Evolutionary conservation across 2,113 vertebrate genomes (phyloP).

Genomic region (Nothobranchius furzeri): DNA sequence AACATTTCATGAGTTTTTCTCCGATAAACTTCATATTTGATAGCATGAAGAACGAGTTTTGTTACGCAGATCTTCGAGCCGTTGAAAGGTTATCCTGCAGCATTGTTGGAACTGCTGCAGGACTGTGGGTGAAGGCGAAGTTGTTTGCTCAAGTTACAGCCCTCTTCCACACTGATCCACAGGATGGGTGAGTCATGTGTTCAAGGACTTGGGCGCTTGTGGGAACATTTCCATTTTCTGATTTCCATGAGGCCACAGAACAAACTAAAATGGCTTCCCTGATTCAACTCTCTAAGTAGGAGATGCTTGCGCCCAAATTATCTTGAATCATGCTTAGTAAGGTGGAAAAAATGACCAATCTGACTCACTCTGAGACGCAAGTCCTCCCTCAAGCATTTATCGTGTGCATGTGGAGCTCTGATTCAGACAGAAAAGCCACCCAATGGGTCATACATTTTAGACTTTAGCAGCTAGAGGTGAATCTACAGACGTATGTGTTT

Average conservation of each 20-base stretch:
- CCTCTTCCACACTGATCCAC: conserved; percentile 64
- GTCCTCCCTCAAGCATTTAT: conserved; percentile 34
- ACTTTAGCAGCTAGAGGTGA: not conserved
- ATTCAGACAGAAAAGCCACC: conserved; percentile 17
- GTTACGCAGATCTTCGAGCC: conserved; percentile 37
- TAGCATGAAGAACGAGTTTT: conserved; percentile 6
- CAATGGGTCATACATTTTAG: not conserved
- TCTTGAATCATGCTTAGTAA: conserved; percentile 49
- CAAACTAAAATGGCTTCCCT: conserved; percentile 76
- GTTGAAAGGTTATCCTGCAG: conserved; percentile 48
- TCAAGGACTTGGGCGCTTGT: conserved; percentile 69
- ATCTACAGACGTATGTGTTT: not conserved
- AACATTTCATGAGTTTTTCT: not conserved
- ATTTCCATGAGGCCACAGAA: conserved; percentile 73
- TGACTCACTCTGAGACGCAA: conserved; percentile 46
- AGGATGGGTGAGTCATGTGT: conserved; percentile 78
- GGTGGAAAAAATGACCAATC: conserved; percentile 59
- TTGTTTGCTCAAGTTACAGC: conserved; percentile 71
- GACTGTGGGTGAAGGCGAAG: conserved; percentile 51
- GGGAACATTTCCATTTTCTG: conserved; percentile 79
- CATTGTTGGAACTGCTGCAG: conserved; percentile 43
- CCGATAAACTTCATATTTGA: conserved; percentile 2
- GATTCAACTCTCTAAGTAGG: conserved; percentile 39
- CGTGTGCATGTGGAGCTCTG: conserved; percentile 4
- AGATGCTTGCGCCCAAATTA: conserved; percentile 43